Percentiles rank a stretch among this genome's conserved stretches.
phyloP scores from a whole-genome alignment of 2,113 vertebrate species.

The Zosterops lateralis region DNA sequence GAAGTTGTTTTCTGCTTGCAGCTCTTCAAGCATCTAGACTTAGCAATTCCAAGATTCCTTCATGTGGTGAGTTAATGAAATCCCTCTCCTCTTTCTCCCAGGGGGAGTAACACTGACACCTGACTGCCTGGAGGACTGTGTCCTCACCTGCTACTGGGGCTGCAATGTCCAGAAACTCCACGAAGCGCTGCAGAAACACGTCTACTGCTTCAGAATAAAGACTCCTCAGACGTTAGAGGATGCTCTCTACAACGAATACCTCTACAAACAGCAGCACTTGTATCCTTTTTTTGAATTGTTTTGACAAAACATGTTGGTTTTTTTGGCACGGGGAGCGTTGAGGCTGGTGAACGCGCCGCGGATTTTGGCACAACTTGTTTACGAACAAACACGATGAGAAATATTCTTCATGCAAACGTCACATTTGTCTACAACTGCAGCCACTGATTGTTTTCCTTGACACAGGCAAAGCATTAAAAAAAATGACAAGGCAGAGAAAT shows the following conservation, averaged over 20 bases:
- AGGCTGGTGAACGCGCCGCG: background rate
- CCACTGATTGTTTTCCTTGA: conserved; percentile 72
- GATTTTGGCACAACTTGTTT: background rate
- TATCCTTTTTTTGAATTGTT: conserved; percentile 83
- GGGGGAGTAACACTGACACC: conserved; percentile 80
- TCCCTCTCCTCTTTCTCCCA: conserved; percentile 44
- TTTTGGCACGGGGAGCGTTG: background rate
- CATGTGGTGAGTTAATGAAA: background rate
- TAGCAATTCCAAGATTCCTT: background rate
- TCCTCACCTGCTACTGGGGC: conserved; percentile 92
- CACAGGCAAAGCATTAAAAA: conserved; percentile 76
- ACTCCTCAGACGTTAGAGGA: conserved; percentile 81
- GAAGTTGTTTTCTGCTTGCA: background rate
- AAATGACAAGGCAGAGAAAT: conserved; percentile 73
- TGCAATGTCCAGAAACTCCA: conserved; percentile 86
- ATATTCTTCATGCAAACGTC: background rate
- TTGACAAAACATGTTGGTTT: background rate
- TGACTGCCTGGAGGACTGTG: conserved; percentile 85
- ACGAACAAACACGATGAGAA: background rate
- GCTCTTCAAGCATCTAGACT: background rate
- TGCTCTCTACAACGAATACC: conserved; percentile 78
- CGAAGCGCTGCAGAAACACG: conserved; percentile 80
- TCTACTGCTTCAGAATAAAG: conserved; percentile 72
- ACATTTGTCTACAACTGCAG: background rate
- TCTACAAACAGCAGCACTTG: conserved; percentile 81